Base-by-base conservation (phyloP, 2,113 vertebrate genomes). In the Anhinga anhinga region DNA sequence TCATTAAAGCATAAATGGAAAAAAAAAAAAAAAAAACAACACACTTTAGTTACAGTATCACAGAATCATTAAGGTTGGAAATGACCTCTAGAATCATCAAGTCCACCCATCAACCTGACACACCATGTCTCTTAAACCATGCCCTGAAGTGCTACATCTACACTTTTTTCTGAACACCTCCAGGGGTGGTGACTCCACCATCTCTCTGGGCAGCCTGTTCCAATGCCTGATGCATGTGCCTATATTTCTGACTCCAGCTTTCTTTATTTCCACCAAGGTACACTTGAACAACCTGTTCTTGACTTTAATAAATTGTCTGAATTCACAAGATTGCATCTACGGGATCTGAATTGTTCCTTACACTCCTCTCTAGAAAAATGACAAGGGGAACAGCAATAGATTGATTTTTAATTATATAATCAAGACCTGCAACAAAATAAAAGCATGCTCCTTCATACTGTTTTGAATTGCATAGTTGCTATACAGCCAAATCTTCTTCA, bases 341-440 rank as follows among this genome's bases (percentile, higher is more conserved):
- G 34, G 11, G 16, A 52, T 74, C 59, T 70, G 69, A 93, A 80
- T 67, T 86, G 27, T 71, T 67, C 45, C 30, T 79, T 88, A 81
- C 32, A 66, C 17, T 82, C 91, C 45, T 58, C 19, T 73, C 32
- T 66, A 79, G 17, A 55, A 90, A 83, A 90, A 62, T 14, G 12
- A 78, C 36, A 92, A 67, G 16, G 20, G 7, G 22, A 91, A 92
- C 8, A 88, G 40, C 7, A 86, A 45, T 20, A 82, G 67, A 80
- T 86, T 69, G 26, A 84, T 84, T 90, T 88, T 96, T 82, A 82
- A 73, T 21, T 23, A 19, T 26, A 81, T 62, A 63, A 78, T 84
- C 82, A 96, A 97, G 62, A 67, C 66, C 66, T 76, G 55, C 34
- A 94, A 59, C 49, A 82, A 73, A 92, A 94, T 8, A 45, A 86